Evolutionary conservation across 2,888 invertebrate genomes (phyloP).

Genomic region (Caenorhabditis doughertyi): DNA sequence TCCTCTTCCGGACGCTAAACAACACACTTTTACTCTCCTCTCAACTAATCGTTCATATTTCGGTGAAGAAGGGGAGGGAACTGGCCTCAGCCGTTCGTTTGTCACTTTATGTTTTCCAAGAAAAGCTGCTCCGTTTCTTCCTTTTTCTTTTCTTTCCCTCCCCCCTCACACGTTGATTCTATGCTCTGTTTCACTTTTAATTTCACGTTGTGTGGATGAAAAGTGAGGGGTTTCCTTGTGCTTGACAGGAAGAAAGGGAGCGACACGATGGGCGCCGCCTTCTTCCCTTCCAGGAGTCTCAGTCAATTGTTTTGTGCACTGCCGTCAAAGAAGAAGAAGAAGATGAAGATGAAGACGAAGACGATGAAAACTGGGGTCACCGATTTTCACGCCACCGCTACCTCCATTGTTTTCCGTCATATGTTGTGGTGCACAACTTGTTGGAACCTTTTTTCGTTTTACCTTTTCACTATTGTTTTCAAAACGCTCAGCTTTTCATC

Average conservation of each 20-base stretch:
- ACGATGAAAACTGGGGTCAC: slow-evolving; percentile 33
- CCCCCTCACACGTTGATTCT: slow-evolving; percentile 23
- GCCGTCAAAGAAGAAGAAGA: slow-evolving; percentile 38
- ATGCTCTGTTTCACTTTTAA: slow-evolving; percentile 65
- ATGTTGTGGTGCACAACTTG: slow-evolving; percentile 34
- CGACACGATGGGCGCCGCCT: slow-evolving; percentile 60
- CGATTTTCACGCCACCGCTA: slow-evolving; percentile 65
- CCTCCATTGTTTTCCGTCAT: slow-evolving; percentile 54
- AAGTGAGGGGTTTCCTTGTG: slow-evolving; percentile 62
- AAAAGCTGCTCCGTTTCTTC: slow-evolving; percentile 17
- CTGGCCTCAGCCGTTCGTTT: slow-evolving; percentile 11
- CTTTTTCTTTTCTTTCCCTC: not conserved
- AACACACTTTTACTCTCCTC: slow-evolving; percentile 41
- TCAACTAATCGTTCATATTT: slow-evolving; percentile 49
- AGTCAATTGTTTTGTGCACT: slow-evolving; percentile 64
- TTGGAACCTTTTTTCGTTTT: slow-evolving; percentile 38
- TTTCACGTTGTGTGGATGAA: slow-evolving; percentile 62
- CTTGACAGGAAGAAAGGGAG: slow-evolving; percentile 49
- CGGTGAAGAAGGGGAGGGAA: not conserved
- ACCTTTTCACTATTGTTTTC: slow-evolving; percentile 37
- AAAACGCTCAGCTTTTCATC: slow-evolving; percentile 9
- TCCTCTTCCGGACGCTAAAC: slow-evolving; percentile 50
- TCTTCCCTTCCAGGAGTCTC: slow-evolving; percentile 56
- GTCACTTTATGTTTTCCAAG: slow-evolving; percentile 23
- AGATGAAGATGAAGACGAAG: slow-evolving; percentile 14